phyloP scores from a whole-genome alignment of 2,113 vertebrate species.

The Trogon surrucura region DNA sequence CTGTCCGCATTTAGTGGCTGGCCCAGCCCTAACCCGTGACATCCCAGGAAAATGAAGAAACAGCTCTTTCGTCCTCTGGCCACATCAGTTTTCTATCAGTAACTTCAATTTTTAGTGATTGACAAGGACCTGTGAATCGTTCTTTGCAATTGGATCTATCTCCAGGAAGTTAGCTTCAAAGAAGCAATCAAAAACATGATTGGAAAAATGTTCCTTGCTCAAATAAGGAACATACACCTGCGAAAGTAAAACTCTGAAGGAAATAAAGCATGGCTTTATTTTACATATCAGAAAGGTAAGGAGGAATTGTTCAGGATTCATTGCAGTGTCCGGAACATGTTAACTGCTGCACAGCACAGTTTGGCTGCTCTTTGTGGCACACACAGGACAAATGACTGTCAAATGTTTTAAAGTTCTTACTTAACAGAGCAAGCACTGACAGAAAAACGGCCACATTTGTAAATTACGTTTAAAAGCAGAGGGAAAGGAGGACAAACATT shows the following conservation, averaged over 20 bases:
- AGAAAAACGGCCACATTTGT: too few species aligned
- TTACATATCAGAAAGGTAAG: background rate
- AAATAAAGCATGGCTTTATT: background rate
- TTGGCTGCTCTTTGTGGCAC: background rate
- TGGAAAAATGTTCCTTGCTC: conserved; percentile 10
- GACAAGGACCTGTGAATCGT: background rate
- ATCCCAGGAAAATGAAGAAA: background rate
- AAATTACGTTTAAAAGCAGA: background rate
- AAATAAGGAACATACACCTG: background rate
- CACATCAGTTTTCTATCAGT: background rate
- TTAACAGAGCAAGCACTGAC: background rate
- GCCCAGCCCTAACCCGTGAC: too few species aligned
- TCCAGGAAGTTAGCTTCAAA: background rate
- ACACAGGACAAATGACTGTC: background rate
- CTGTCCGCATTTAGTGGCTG: too few species aligned
- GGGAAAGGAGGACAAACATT: background rate
- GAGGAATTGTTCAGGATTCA: background rate
- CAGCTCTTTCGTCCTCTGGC: background rate
- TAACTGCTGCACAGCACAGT: background rate
- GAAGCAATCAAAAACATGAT: background rate
- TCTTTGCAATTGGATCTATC: background rate
- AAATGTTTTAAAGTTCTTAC: background rate
- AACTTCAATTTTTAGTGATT: background rate
- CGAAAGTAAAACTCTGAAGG: background rate
- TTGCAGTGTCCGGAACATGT: background rate